Evolutionary conservation across 2,888 invertebrate species (phyloP), one percentile per base, ranked within the genome.

Genomic region (Argyresthia albistria): DNA sequence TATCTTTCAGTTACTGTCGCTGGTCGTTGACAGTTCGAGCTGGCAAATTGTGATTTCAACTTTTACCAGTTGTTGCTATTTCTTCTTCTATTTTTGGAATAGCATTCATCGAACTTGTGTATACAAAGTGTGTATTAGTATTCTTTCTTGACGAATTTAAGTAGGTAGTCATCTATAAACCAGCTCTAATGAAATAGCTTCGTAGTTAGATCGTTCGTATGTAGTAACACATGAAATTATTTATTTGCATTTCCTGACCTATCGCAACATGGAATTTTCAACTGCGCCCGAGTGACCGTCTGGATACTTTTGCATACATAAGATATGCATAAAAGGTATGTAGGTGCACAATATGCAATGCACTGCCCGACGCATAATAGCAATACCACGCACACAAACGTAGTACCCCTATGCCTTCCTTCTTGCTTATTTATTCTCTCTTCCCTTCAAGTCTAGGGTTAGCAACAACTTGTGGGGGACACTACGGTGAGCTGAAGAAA

Each of bases 231-330:
- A 25, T 6, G 25, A 25, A 25, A 25, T 25, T 25, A 6, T 25
- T 25, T 4, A 25, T 25, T 25, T 25, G 6, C 25, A 25, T 25
- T 25, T 39, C 67, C 69, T 69, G 80, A 80, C 75, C 80, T 80
- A 76, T 64, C 69, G 60, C 69, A 76, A 68, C 63, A 52, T 58
- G 60, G 59, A 68, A 64, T 59, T 65, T 60, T 63, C 59, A 59
- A 59, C 60, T 59, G 66, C 76, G 73, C 60, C 70, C 73, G 67
- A 73, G 62, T 77, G 76, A 77, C 78, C 74, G 75, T 61, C 58
- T 47, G 47, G n/a, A 47, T 46, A 1, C 7, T 11, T 12, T 11
- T 46, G 46, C 46, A 12, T 25, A 35, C 47, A 10, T 11, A 2
- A n/a, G 10, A 12, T 25, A 11, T 25, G 47, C 49, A 49, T 25